Evolutionary conservation across 1,140 invertebrate genomes (phyloP).

Genomic region (Drosophila pallidifrons): DNA sequence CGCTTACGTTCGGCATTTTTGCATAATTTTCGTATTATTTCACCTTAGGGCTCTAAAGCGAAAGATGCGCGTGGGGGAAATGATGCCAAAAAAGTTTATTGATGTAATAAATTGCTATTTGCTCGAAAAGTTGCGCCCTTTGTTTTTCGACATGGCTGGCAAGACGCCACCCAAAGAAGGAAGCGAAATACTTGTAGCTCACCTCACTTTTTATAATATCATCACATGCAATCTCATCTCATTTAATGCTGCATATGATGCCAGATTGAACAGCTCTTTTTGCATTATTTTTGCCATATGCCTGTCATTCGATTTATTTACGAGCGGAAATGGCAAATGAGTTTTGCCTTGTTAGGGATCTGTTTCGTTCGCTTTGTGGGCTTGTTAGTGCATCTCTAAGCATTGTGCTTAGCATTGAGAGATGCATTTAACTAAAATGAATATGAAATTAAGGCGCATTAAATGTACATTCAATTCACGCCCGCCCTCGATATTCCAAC

Average conservation of each 20-base stretch:
- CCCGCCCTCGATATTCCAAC: constrained; percentile 6
- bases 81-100: constrained; percentile 61
- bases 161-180: constrained; percentile 28
- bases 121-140: constrained; percentile 60
- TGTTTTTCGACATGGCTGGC: constrained; percentile 64
- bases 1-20: constrained; percentile 20
- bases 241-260: constrained; percentile 39
- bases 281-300: constrained; percentile 30
- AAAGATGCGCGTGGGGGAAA: not conserved
- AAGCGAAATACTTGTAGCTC: constrained; percentile 1
- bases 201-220: constrained; percentile 2
- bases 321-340: constrained; percentile 41
- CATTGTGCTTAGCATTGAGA: constrained; percentile 19
- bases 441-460: constrained; percentile 74
- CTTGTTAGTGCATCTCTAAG: constrained; percentile 41
- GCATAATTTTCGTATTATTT: constrained; percentile 77
- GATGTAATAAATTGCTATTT: constrained; percentile 76
- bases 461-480: constrained; percentile 42
- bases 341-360: constrained; percentile 15
- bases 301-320: constrained; percentile 34
- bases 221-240: not conserved
- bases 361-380: constrained; percentile 6
- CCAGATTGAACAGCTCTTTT: constrained; percentile 54
- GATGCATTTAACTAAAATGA: constrained; percentile 72
- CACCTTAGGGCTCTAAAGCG: constrained; percentile 57